Evolutionary conservation across 2,888 invertebrate species (phyloP).

Genomic region (Saturnia pavonia): DNA sequence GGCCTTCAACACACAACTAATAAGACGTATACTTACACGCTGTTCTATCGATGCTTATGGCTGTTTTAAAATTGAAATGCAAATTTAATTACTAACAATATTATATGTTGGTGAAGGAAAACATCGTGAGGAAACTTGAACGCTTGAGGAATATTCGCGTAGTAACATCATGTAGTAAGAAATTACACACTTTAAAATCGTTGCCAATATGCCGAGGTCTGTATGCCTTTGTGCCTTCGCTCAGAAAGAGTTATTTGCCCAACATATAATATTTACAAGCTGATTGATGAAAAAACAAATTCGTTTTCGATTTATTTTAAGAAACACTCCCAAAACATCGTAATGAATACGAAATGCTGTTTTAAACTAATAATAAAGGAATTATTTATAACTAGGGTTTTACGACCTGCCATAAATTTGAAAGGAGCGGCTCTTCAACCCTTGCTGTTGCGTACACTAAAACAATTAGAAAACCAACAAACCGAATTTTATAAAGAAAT

Average conservation of each 20-base stretch:
- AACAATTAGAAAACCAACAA: constrained; percentile 16
- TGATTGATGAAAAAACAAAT: background rate
- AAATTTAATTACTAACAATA: background rate
- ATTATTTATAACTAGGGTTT: constrained; percentile 3
- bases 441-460: constrained; percentile 13
- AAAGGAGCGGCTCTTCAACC: constrained; percentile 17
- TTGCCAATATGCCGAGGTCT: background rate
- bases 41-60: background rate
- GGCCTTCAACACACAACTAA: background rate
- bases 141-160: background rate
- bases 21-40: background rate
- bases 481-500: background rate
- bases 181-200: background rate
- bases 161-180: background rate
- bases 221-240: no score
- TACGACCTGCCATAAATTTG: constrained; percentile 14
- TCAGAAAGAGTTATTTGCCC: background rate
- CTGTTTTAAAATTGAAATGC: background rate
- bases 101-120: background rate
- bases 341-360: constrained; percentile 2
- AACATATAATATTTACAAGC: background rate
- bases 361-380: constrained; percentile 3
- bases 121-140: background rate
- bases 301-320: background rate
- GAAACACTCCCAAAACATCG: background rate